These are phyloP conservation scores for Chironomus tentans DNA, from an alignment of 2,888 invertebrate species.

Conservation along the genomic window DNA sequence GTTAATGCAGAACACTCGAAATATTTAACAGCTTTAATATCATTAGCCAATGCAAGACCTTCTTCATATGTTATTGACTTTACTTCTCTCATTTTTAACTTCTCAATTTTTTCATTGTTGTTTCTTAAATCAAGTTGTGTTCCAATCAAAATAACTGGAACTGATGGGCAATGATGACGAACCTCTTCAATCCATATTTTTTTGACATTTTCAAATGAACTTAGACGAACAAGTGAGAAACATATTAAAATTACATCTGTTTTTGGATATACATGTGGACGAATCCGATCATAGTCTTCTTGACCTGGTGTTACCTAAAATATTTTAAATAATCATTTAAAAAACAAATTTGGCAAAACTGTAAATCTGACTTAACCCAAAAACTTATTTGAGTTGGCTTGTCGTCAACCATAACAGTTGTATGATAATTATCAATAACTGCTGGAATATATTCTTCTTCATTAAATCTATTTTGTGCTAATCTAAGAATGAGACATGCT, in stretches of 20 bases:
- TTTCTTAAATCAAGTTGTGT: conserved; percentile 62
- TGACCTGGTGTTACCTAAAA: conserved; percentile 52
- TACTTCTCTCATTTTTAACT: too few species aligned
- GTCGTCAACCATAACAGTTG: conserved; percentile 98
- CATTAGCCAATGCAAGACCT: background rate
- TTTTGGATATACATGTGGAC: conserved; percentile 95
- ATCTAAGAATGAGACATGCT: background rate
- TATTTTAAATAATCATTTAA: background rate
- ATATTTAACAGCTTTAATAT: background rate
- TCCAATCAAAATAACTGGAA: conserved; percentile 96
- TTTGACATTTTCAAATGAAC: conserved; percentile 97
- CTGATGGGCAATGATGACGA: conserved; percentile 96
- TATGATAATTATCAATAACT: conserved; percentile 93
- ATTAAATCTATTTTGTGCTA: too few species aligned
- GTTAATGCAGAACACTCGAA: background rate
- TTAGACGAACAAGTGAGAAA: conserved; percentile 97
- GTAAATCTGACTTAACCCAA: conserved; percentile 73
- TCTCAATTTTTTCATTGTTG: too few species aligned
- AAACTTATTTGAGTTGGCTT: conserved; percentile 80
- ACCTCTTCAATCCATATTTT: conserved; percentile 99
- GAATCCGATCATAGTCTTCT: conserved; percentile 92
- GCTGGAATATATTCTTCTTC: too few species aligned
- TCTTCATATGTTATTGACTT: background rate
- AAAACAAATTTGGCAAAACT: background rate
- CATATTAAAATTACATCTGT: conserved; percentile 98